phyloP scores from a whole-genome alignment of 1,140 invertebrate genomes.

The Spodoptera litura region DNA sequence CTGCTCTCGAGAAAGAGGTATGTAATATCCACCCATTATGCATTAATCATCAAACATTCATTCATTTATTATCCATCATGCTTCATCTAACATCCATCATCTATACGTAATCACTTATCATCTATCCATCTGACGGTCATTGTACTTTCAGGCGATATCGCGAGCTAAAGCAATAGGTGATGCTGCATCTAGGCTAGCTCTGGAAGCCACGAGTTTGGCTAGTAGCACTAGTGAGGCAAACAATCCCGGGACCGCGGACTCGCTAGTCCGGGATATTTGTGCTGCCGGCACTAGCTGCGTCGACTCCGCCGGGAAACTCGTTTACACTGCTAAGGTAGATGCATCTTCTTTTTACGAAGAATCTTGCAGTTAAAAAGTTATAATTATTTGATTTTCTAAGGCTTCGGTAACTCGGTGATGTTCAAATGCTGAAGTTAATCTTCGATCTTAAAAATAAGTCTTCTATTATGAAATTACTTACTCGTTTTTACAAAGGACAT shows the following conservation, averaged over 20 bases:
- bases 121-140: not conserved
- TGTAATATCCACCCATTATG: not conserved
- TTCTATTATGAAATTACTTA: no score
- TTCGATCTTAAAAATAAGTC: no score
- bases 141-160: slow-evolving; percentile 51
- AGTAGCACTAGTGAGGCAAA: no score
- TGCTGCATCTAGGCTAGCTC: slow-evolving; percentile 54
- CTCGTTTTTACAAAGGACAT: no score
- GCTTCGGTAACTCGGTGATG: not conserved
- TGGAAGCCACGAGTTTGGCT: slow-evolving; percentile 39
- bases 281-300: slow-evolving; percentile 47
- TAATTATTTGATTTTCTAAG: no score
- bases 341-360: no score
- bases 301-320: slow-evolving; percentile 54
- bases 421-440: not conserved
- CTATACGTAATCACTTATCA: no score
- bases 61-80: no score
- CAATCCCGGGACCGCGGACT: not conserved
- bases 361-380: no score
- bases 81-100: no score
- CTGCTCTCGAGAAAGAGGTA: slow-evolving; percentile 62
- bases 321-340: slow-evolving; percentile 63
- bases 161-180: slow-evolving; percentile 60
- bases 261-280: slow-evolving; percentile 43
- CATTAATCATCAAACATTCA: no score